Evolutionary conservation across 1,140 invertebrate species (phyloP).

Genomic region (Lerema accius): DNA sequence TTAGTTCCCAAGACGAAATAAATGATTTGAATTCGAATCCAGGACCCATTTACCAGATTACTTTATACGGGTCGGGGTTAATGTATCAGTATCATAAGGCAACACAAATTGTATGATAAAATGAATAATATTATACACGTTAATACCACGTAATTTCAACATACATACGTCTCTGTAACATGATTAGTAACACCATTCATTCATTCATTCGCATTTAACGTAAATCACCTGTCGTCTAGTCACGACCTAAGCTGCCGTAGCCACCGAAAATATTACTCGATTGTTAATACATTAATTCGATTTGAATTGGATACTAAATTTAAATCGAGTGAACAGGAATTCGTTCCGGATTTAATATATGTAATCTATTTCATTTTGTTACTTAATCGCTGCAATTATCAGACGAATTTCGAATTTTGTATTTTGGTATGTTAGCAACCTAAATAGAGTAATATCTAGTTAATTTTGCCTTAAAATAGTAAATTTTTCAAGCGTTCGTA

Average conservation of each 20-base stretch:
- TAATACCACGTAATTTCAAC: background rate
- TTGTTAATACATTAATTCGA: background rate
- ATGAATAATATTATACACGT: no score
- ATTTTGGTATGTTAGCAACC: no score
- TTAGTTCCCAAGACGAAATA: no score
- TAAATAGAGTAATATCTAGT: no score
- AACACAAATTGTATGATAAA: no score
- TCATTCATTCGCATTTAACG: background rate
- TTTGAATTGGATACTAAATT: conserved; percentile 6
- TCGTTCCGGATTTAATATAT: background rate
- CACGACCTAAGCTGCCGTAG: background rate
- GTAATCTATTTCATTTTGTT: background rate
- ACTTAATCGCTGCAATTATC: background rate
- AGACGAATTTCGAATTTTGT: no score
- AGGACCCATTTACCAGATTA: no score
- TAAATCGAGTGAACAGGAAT: background rate
- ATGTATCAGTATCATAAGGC: no score
- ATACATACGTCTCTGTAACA: background rate
- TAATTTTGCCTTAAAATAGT: no score
- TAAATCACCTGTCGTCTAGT: background rate
- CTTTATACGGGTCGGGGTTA: no score
- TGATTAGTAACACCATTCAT: background rate
- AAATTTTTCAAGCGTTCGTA: no score
- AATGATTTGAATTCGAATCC: no score
- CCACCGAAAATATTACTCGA: conserved; percentile 2